Conservation (phyloP, 2,113 vertebrate species). For the Leptobrachium ailaonicum region DNA sequence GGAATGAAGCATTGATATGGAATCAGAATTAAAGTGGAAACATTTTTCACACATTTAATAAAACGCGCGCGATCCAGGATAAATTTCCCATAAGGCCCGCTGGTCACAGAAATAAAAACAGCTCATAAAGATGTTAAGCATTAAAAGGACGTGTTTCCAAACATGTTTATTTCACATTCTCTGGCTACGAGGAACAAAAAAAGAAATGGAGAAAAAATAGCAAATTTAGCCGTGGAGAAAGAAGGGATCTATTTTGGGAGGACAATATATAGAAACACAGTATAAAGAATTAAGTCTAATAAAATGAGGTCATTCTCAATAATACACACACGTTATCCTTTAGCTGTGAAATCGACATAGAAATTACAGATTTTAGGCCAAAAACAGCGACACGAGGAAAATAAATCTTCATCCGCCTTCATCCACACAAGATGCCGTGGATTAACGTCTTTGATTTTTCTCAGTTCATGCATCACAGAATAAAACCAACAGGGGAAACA, state of each 20-base stretch:
- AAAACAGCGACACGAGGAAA: too few relatives aligned
- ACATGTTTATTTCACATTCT: constrained; percentile 27
- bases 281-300: not conserved
- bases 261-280: not conserved
- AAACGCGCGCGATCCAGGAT: constrained; percentile 19
- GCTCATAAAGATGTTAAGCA: constrained; percentile 26
- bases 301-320: too few relatives aligned
- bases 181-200: constrained; percentile 21
- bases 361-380: too few relatives aligned
- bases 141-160: constrained; percentile 26
- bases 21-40: constrained; percentile 19
- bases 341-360: too few relatives aligned
- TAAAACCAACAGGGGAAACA: too few relatives aligned
- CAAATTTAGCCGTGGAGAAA: not conserved
- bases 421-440: too few relatives aligned
- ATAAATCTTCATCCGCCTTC: too few relatives aligned
- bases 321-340: too few relatives aligned
- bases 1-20: not conserved
- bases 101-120: constrained; percentile 17
- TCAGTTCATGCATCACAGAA: too few relatives aligned
- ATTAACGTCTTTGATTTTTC: too few relatives aligned
- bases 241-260: not conserved
- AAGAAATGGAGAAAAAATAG: not conserved
- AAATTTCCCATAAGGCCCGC: constrained; percentile 8
- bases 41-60: constrained; percentile 13